These are phyloP conservation scores for Noctua pronuba DNA, from an alignment of 2,888 invertebrate genomes.

Conservation along the genomic window DNA sequence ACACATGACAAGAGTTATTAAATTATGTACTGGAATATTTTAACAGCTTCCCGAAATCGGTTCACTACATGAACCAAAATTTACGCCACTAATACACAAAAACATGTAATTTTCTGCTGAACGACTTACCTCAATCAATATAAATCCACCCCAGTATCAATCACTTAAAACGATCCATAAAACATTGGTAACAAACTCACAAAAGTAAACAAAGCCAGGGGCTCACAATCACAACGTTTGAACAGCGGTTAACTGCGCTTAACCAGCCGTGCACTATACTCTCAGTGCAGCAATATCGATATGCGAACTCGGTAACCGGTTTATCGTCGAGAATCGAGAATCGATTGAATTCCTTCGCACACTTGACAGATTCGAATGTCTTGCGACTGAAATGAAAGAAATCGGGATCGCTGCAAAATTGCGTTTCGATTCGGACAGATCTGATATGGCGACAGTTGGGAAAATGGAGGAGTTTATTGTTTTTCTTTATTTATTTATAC, in stretches of 20 bases:
- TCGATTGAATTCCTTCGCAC: constrained; percentile 55
- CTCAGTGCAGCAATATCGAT: constrained; percentile 55
- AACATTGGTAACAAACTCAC: constrained; percentile 35
- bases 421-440: constrained; percentile 33
- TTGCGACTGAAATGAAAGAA: constrained; percentile 38
- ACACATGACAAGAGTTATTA: neutral
- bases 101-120: neutral
- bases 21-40: neutral
- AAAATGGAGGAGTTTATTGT: constrained; percentile 8
- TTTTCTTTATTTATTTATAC: neutral
- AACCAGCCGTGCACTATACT: constrained; percentile 55
- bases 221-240: constrained; percentile 48
- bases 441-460: constrained; percentile 32
- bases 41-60: neutral
- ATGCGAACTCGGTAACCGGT: constrained; percentile 62
- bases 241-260: constrained; percentile 57
- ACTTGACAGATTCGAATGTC: constrained; percentile 55
- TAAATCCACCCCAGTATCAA: constrained; percentile 38
- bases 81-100: neutral
- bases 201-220: constrained; percentile 41
- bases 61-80: neutral
- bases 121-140: constrained; percentile 30
- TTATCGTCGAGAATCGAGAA: constrained; percentile 49
- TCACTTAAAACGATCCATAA: constrained; percentile 46
- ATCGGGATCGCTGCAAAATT: constrained; percentile 40